Base-by-base conservation (phyloP, 2,797 vertebrate species). In the Myiotriccus ornatus region DNA sequence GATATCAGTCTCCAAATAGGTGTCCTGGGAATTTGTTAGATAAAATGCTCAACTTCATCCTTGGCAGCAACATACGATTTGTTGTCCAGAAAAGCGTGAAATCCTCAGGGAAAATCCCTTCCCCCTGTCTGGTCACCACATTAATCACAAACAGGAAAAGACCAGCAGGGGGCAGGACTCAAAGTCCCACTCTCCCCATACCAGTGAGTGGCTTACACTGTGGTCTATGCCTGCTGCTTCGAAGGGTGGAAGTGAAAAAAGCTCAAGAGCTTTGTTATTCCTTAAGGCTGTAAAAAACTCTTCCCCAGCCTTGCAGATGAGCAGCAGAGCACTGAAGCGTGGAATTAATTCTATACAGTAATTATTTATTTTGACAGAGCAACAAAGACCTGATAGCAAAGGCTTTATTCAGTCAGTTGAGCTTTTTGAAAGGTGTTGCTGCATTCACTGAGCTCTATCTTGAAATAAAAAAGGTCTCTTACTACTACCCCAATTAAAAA, bases 291-390 rank as follows among this genome's bases (percentile, higher is more conserved):
- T 6, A 80, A 49, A 70, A 79, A 83, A 83, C 0, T 19, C 41
- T 78, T 90, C 56, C 69, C 1, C 2, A 83, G 56, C 23, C 74
- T 79, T 91, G 69, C 30, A 88, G 57, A 62, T 68, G 71, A 94
- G 37, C 60, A 81, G 62, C 32, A 67, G 44, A 91, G 90, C 65
- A 43, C 62, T 65, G 80, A 91, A 88, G 88, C 50, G 44, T n/a
- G 27, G 53, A 88, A 64, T 90, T 94, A 94, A 95, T 95, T 91
- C 78, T 84, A 71, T 25, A 53, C 27, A 56, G 41, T 90, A 88
- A 91, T 90, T 85, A 85, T 88, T 84, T 93, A 69, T 86, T 93
- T 91, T 85, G 93, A 81, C 83, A 91, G 34, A 14, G 5, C 43
- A 80, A 88, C 49, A 91, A 88, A 94, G 57, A 46, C 69, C 73